phyloP scores from a whole-genome alignment of 2,113 vertebrate genomes.

The Colius striatus region DNA sequence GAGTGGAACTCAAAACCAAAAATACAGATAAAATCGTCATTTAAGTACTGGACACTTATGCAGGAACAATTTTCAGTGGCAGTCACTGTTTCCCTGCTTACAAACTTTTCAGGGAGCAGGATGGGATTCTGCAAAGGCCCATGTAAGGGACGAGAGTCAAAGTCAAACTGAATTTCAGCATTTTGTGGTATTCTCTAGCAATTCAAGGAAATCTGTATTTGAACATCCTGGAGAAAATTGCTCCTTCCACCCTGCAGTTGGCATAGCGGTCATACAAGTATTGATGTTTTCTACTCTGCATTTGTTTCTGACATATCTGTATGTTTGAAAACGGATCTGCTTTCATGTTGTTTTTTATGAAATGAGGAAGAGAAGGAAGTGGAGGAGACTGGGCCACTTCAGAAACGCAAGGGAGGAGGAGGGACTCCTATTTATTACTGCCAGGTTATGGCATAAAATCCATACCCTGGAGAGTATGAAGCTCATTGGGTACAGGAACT shows the following conservation, averaged over 20 bases:
- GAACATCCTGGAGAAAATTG: not conserved
- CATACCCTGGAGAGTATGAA: not conserved
- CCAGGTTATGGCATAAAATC: not conserved
- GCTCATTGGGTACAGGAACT: not conserved
- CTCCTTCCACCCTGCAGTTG: not conserved
- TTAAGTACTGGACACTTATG: not conserved
- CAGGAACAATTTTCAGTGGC: not conserved
- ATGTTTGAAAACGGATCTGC: not conserved
- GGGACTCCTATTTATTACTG: not conserved
- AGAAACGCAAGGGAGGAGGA: not conserved
- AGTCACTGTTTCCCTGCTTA: not conserved
- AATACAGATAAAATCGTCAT: not conserved
- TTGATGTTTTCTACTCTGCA: not conserved
- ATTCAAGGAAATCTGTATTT: not conserved
- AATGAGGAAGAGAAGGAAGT: not conserved
- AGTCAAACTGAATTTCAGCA: not conserved
- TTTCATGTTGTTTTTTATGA: not conserved
- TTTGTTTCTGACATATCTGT: not conserved
- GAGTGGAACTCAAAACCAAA: not conserved
- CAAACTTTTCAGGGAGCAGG: not conserved
- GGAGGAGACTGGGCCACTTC: not conserved
- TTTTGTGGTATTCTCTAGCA: not conserved
- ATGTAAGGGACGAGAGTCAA: not conserved
- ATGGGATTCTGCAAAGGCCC: not conserved
- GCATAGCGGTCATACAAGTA: rapidly evolving